Base-by-base conservation (phyloP, 1,140 invertebrate species). In the Bombus superbus region DNA sequence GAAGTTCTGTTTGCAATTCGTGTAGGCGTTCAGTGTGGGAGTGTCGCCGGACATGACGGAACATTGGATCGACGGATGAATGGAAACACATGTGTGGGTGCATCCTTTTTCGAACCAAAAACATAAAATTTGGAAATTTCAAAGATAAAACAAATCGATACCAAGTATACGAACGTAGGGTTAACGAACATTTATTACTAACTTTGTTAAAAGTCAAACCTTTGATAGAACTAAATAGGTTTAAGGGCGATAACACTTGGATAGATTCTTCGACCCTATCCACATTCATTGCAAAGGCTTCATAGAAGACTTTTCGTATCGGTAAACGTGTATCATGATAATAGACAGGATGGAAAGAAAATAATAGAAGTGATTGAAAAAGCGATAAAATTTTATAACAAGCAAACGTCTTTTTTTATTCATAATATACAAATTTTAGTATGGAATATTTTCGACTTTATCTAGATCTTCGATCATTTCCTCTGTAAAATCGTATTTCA, bases 11-110 rank as follows among this genome's bases (percentile, higher is more conserved):
- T 92, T 92, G 75, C 71, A 47, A 78, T 64, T 22, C 5, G 81
- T 75, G 91, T 92, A 86, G 83, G 90, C 79, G 88, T 79, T 25
- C 62, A 75, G 81, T 78, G 91, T 93, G 88, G 92, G 92, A 88
- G 92, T 92, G 91, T 47, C 92, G 80, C 81, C 86, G 76, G 81
- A 92, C 90, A 88, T 78, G 71, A 86, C n/a, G 69, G 72, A 76
- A 87, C 53, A 88, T 81, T 86, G 69, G 66, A 83, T 68, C 69
- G 83, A 77, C 88, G 88, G 86, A 91, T 91, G 88, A 84, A 81
- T 81, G 81, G 44, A 74, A 75, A 73, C 53, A n/a, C 66, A 83
- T 64, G 79, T 69, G 86, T 90, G 83, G 77, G 87, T 81, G 64
- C 87, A 90, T 92, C 91, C 83, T 90, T 79, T 78, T 81, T 92